A percentile compares a stretch with the other conserved stretches of the same genome.
Evolutionary conservation across 2,797 vertebrate species (phyloP).

Genomic region (Lagocephalus sceleratus): DNA sequence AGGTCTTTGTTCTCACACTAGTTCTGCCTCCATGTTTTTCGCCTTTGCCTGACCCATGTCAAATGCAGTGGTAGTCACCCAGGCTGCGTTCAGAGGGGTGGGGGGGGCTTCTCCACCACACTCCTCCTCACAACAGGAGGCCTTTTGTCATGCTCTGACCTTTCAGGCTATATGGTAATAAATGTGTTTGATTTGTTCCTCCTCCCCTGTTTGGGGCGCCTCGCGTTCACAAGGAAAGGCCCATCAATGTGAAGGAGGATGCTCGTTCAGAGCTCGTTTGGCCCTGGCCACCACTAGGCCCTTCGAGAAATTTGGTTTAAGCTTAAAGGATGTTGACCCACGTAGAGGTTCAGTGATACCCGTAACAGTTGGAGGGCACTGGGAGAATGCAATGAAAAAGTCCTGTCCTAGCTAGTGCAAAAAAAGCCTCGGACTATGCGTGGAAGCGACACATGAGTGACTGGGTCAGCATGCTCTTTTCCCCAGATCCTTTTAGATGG

Average conservation of each 20-base stretch:
- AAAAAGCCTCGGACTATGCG: constrained; percentile 5
- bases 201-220: constrained; percentile 57
- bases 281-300: constrained; percentile 29
- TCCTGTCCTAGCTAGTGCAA: constrained; percentile 16
- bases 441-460: constrained; percentile 30
- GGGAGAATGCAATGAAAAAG: constrained; percentile 45
- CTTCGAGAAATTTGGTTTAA: constrained; percentile 49
- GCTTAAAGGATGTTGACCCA: constrained; percentile 46
- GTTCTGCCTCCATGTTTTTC: constrained; percentile 33
- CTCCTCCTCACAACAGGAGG: constrained; percentile 73
- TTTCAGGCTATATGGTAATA: constrained; percentile 64
- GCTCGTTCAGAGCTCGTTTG: constrained; percentile 26
- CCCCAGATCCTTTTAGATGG: constrained; percentile 34
- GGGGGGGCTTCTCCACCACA: constrained; percentile 48
- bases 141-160: constrained; percentile 72
- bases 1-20: constrained; percentile 44
- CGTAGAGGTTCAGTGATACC: constrained; percentile 36
- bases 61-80: constrained; percentile 53
- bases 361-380: constrained; percentile 45
- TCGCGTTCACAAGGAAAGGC: constrained; percentile 40
- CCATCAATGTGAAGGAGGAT: constrained; percentile 27
- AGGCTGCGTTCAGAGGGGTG: constrained; percentile 29
- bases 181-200: constrained; percentile 74
- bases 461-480: constrained; percentile 19
- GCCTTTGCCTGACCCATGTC: constrained; percentile 66